Conservation (phyloP, 2,797 vertebrate species). For the Rhynchonycteris naso region DNA sequence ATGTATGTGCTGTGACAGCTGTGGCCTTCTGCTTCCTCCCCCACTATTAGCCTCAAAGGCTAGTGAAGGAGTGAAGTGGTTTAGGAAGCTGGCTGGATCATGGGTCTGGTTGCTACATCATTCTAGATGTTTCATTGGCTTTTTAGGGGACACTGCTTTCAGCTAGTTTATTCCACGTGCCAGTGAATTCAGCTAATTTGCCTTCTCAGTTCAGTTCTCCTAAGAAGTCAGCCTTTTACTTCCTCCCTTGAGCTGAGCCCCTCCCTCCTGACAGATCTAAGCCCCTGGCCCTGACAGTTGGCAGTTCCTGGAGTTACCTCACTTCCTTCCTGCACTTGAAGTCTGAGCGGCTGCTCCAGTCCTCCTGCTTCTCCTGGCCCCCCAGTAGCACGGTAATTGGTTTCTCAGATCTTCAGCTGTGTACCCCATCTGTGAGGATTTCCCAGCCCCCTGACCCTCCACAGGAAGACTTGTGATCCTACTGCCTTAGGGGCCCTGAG, state of each 20-base stretch:
- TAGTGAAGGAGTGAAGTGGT: neutral
- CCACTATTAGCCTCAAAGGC: neutral
- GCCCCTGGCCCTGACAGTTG: neutral
- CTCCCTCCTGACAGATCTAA: neutral
- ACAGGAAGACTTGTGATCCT: constrained; percentile 20
- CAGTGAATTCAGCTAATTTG: neutral
- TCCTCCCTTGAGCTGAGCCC: neutral
- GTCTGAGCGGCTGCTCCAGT: neutral
- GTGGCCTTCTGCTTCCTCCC: neutral
- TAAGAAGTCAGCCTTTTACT: neutral
- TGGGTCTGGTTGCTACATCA: neutral
- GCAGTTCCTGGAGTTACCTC: neutral
- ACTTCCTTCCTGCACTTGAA: constrained; percentile 63
- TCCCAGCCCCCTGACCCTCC: constrained; percentile 44
- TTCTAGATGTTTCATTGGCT: neutral
- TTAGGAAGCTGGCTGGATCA: neutral
- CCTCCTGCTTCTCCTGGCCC: neutral
- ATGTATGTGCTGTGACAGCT: neutral
- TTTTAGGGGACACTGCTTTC: neutral
- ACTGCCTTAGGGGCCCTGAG: neutral
- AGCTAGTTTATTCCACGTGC: neutral
- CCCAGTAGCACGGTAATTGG: constrained; percentile 44
- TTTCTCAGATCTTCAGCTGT: constrained; percentile 54
- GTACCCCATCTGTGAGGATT: neutral
- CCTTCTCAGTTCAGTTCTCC: neutral